Base-by-base conservation (phyloP, 1,140 invertebrate species). In the Rhopalosiphum padi region DNA sequence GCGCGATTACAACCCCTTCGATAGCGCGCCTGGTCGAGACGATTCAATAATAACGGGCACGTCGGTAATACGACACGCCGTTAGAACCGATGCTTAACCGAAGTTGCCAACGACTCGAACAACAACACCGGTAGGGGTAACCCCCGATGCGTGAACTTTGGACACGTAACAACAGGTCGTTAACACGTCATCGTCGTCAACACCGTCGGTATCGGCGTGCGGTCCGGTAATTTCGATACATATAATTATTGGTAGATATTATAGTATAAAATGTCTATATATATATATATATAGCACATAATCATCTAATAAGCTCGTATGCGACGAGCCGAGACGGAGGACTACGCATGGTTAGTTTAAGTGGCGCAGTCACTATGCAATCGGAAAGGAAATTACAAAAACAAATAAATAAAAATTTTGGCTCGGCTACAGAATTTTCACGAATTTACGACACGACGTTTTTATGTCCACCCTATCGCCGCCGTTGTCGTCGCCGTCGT, bases 131-230 rank as follows among this genome's bases (percentile, higher is more conserved):
- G 41, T 5, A n/a, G 30, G 4, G 15, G n/a, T 77, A 21, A 68
- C 60, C 11, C 60, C 60, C 11, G 48, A 18, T 51, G 9, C 0
- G 11, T 22, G n/a, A 77, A n/a, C 30, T 15, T 23, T 3, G 41
- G 83, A 41, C 83, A 85, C 37, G 41, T 18, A 77, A 85, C 83
- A 85, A 85, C 83, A 85, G 83, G 83, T 85, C 83, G 83, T 85
- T 41, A 85, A 2, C 23, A 77, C 60, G 60, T 77, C 60, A 77
- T n/a, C 60, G n/a, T 77, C 15, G 11, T 51, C 15, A 51, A 51
- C 15, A 51, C 15, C 18, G 2, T 51, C 60, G n/a, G 30, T 11
- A 68, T 68, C 11, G 30, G 30, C 9, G 11, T n/a, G n/a, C 18
- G n/a, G n/a, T 77, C 15, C 60, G n/a, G n/a, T 77, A 30, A 68